These are phyloP conservation scores for Triplophysa rosa DNA, from an alignment of 2,113 vertebrate genomes.

Conservation along the genomic window DNA sequence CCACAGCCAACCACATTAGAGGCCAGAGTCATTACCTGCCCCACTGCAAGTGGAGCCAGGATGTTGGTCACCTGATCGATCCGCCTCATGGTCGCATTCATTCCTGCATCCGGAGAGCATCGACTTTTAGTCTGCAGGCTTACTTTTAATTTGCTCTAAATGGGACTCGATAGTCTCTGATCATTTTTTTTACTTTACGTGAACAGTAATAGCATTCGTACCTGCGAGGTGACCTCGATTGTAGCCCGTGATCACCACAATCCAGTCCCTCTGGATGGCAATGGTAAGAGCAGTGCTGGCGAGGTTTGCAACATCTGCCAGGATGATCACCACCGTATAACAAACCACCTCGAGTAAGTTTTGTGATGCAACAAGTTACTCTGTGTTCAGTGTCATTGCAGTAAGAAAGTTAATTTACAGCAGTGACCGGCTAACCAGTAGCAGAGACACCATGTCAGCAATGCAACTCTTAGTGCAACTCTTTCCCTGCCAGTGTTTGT, in stretches of 20 bases:
- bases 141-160: no score
- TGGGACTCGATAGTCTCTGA: no score
- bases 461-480: no score
- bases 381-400: conserved; percentile 67
- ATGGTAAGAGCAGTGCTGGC: conserved; percentile 72
- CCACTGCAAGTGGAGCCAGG: conserved; percentile 76
- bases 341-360: conserved; percentile 78
- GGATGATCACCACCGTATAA: conserved; percentile 74
- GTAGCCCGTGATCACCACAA: conserved; percentile 75
- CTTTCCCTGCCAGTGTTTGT: no score
- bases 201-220: conserved; percentile 54
- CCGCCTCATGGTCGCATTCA: conserved; percentile 73
- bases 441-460: no score
- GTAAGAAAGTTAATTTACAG: conserved; percentile 64
- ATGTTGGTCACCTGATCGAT: conserved; percentile 80
- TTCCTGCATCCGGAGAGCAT: conserved; percentile 62
- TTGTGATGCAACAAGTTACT: conserved; percentile 79
- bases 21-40: conserved; percentile 77
- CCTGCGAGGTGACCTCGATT: conserved; percentile 73
- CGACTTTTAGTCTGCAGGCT: no score
- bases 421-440: background rate
- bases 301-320: conserved; percentile 76
- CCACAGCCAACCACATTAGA: conserved; percentile 77
- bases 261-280: conserved; percentile 77
- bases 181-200: background rate